phyloP scores from a whole-genome alignment of 1,140 invertebrate species.

The Drosophila azteca region DNA sequence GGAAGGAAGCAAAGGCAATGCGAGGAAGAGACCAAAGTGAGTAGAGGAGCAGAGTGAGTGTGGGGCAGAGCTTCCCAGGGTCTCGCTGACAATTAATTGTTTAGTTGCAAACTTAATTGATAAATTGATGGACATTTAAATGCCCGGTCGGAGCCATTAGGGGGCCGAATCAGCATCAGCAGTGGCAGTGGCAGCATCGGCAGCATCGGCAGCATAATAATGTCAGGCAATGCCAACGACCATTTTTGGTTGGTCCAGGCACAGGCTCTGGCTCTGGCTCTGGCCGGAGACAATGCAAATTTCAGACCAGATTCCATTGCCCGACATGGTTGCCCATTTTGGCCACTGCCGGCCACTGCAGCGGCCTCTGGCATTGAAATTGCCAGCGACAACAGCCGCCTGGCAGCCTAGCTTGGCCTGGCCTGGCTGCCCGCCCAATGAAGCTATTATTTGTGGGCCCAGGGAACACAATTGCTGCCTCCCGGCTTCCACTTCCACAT shows the following conservation, averaged over 20 bases:
- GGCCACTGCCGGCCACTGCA: constrained; percentile 34
- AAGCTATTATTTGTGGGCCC: constrained; percentile 78
- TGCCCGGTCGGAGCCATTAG: constrained; percentile 60
- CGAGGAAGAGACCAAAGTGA: neutral
- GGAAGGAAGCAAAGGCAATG: constrained; percentile 17
- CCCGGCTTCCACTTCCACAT: constrained; percentile 20
- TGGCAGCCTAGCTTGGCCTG: constrained; percentile 23
- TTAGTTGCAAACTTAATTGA: constrained; percentile 70
- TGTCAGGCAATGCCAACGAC: constrained; percentile 59
- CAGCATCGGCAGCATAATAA: constrained; percentile 48
- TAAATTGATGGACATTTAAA: constrained; percentile 77
- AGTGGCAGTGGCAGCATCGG: too few relatives aligned
- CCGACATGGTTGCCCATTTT: constrained; percentile 52
- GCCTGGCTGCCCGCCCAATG: constrained; percentile 52
- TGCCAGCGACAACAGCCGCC: constrained; percentile 9
- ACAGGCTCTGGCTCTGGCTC: constrained; percentile 37
- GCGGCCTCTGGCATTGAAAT: constrained; percentile 62
- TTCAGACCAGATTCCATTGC: constrained; percentile 73
- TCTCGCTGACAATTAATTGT: constrained; percentile 68
- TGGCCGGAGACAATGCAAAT: constrained; percentile 68
- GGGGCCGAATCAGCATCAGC: constrained; percentile 36
- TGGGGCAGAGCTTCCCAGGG: constrained; percentile 19
- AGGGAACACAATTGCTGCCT: constrained; percentile 54
- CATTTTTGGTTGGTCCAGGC: constrained; percentile 64
- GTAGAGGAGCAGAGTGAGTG: constrained; percentile 33